Evolutionary conservation across 2,797 vertebrate species (phyloP).

Genomic region (Iguana delicatissima): DNA sequence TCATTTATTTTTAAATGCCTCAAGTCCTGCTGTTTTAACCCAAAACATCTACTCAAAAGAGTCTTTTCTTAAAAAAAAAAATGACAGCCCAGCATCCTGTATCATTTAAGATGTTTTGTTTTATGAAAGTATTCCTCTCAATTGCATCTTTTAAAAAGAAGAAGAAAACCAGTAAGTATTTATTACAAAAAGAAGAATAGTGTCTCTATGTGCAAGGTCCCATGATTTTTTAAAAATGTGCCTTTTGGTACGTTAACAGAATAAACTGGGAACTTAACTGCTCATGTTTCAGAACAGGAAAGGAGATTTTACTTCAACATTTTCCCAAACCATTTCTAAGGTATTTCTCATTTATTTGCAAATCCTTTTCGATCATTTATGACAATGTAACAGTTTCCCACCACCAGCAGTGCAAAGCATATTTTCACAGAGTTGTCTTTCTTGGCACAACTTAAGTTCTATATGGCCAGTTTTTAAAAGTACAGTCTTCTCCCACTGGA

Average conservation of each 20-base stretch:
- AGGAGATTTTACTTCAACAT: background rate
- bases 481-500: fast-evolving
- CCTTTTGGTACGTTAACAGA: background rate
- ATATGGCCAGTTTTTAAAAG: background rate
- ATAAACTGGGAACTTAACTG: background rate
- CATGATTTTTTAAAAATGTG: background rate
- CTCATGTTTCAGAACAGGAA: background rate
- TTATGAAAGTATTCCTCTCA: background rate
- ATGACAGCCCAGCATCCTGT: constrained; percentile 35
- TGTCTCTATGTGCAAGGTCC: background rate
- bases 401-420: too few species aligned
- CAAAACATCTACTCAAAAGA: constrained; percentile 54
- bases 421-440: background rate
- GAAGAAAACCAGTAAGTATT: background rate
- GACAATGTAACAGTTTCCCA: too few species aligned
- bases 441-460: background rate
- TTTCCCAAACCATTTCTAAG: background rate
- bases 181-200: constrained; percentile 26
- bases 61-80: constrained; percentile 16
- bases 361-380: too few species aligned
- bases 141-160: background rate
- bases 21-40: constrained; percentile 72
- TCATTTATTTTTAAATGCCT: constrained; percentile 68
- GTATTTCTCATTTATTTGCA: background rate
- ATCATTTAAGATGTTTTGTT: background rate